These are phyloP conservation scores for Ridgeia piscesae DNA, from an alignment of 1,140 invertebrate genomes.

Conservation along the genomic window DNA sequence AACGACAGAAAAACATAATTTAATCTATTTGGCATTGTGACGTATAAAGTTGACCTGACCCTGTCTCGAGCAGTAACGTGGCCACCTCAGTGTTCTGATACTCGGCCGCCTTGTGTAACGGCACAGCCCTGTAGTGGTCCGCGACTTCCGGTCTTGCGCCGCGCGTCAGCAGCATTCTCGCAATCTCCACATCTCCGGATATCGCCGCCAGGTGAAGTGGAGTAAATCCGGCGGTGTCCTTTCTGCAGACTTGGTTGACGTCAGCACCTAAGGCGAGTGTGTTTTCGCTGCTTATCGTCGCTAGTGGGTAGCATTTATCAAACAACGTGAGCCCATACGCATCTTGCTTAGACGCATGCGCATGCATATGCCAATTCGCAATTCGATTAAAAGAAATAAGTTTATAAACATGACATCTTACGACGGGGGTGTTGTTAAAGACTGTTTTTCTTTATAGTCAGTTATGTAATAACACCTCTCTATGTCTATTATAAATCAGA, in stretches of 20 bases:
- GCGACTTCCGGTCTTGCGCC: not conserved
- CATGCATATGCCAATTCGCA: too few relatives aligned
- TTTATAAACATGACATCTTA: too few relatives aligned
- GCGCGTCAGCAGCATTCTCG: constrained; percentile 10
- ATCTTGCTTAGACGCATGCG: too few relatives aligned
- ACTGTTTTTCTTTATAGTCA: too few relatives aligned
- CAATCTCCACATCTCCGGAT: constrained; percentile 16
- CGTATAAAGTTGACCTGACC: not conserved
- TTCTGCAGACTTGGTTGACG: constrained; percentile 22
- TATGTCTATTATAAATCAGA: too few relatives aligned
- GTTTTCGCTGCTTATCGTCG: not conserved
- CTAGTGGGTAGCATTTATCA: not conserved
- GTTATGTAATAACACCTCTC: too few relatives aligned
- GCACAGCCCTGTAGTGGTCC: not conserved
- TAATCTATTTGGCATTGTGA: too few relatives aligned
- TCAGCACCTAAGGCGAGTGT: not conserved
- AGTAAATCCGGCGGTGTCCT: constrained; percentile 60
- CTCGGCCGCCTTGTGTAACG: constrained; percentile 10
- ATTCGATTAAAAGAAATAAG: too few relatives aligned
- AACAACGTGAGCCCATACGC: too few relatives aligned
- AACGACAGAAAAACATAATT: too few relatives aligned
- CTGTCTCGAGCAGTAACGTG: not conserved
- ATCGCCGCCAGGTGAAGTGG: constrained; percentile 20
- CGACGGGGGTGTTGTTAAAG: too few relatives aligned
- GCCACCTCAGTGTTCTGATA: not conserved